These are phyloP conservation scores for Tiliacea aurago DNA, from an alignment of 2,888 invertebrate genomes.

Conservation along the genomic window DNA sequence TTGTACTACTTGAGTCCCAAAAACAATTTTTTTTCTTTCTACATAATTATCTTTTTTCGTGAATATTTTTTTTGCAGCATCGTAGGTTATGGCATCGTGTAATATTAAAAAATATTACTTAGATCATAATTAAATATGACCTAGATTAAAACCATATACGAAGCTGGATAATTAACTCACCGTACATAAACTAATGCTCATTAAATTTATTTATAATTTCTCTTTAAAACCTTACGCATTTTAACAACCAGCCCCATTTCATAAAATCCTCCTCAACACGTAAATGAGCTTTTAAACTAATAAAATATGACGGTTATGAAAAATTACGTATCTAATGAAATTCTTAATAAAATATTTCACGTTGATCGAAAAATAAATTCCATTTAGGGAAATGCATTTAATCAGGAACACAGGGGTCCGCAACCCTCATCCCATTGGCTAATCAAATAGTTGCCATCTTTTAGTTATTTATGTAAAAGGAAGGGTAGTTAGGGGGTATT, in stretches of 20 bases:
- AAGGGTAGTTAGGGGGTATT: conserved; percentile 66
- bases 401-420: conserved; percentile 74
- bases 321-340: conserved; percentile 71
- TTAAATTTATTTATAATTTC: conserved; percentile 48
- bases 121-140: not conserved
- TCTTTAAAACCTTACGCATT: conserved; percentile 33
- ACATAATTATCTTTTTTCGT: conserved; percentile 14
- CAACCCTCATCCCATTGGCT: conserved; percentile 71
- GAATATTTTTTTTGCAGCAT: not conserved
- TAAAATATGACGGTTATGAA: conserved; percentile 62
- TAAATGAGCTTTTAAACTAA: conserved; percentile 61
- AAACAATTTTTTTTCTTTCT: no score
- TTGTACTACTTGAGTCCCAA: no score
- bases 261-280: conserved; percentile 48
- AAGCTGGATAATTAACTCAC: conserved; percentile 15
- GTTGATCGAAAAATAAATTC: conserved; percentile 79
- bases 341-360: conserved; percentile 76
- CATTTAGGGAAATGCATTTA: conserved; percentile 83
- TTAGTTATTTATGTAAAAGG: conserved; percentile 80
- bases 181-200: conserved; percentile 22
- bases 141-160: conserved; percentile 5
- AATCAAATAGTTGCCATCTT: conserved; percentile 88
- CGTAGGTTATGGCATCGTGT: no score
- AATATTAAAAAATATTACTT: no score
- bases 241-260: conserved; percentile 49